A percentile compares a stretch with the other conserved stretches of the same genome.
Conservation (phyloP, 2,797 vertebrate species). For the Poeciliopsis presidionis region DNA sequence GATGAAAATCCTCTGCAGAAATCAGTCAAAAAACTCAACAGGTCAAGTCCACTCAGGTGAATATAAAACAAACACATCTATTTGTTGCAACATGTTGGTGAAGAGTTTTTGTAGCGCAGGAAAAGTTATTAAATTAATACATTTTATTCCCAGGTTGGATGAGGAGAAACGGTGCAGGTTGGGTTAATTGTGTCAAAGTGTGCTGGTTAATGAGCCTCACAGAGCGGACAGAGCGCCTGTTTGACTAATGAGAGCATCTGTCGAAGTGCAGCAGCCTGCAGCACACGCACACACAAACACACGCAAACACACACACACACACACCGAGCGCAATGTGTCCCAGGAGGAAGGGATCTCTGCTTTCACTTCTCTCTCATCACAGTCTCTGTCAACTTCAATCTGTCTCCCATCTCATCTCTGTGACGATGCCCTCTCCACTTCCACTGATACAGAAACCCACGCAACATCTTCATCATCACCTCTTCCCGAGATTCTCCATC, state of each 20-base stretch:
- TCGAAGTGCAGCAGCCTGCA: constrained; percentile 56
- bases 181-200: constrained; percentile 60
- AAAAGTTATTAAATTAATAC: constrained; percentile 7
- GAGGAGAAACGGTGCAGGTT: constrained; percentile 35
- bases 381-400: constrained; percentile 65
- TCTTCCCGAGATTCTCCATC: constrained; percentile 8
- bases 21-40: background rate
- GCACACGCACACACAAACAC: constrained; percentile 7
- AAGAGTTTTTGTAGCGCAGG: background rate
- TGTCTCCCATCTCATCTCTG: constrained; percentile 57
- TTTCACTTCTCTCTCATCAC: constrained; percentile 63
- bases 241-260: constrained; percentile 76
- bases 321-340: constrained; percentile 23
- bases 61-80: background rate
- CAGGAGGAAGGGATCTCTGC: constrained; percentile 54
- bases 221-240: constrained; percentile 53
- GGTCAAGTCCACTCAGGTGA: background rate
- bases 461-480: constrained; percentile 23
- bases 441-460: constrained; percentile 22
- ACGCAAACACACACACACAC: constrained; percentile 8
- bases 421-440: constrained; percentile 33
- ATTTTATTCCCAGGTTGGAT: constrained; percentile 9
- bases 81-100: background rate
- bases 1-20: background rate
- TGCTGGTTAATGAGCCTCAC: constrained; percentile 65